Percentiles rank a stretch among this genome's conserved stretches.
Evolutionary conservation across 2,113 vertebrate species (phyloP).

Genomic region (Prunella fulvescens): DNA sequence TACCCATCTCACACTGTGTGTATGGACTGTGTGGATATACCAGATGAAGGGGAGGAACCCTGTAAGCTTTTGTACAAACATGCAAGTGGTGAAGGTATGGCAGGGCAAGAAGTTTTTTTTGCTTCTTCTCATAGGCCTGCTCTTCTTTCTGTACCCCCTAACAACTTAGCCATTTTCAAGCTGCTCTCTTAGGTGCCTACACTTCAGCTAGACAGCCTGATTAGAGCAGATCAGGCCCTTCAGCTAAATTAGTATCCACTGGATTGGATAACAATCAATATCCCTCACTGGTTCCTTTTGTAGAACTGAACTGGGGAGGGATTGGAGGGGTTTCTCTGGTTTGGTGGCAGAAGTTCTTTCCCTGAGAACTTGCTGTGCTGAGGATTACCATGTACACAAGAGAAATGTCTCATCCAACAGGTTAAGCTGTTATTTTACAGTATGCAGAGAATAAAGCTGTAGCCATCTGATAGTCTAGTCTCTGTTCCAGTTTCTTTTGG

Average conservation of each 20-base stretch:
- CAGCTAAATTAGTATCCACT: not conserved
- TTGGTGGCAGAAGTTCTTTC: not conserved
- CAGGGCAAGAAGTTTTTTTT: not conserved
- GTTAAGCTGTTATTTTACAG: not conserved
- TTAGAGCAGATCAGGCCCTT: not conserved
- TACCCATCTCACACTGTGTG: not conserved
- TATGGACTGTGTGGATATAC: not conserved
- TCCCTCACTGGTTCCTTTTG: not conserved
- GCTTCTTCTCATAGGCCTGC: not conserved
- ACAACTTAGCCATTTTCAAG: not conserved
- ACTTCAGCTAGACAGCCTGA: not conserved
- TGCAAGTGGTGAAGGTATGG: not conserved
- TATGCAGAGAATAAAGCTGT: conserved; percentile 39
- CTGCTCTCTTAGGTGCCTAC: not conserved
- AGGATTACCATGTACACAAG: not conserved
- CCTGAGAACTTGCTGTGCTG: not conserved
- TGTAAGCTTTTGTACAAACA: not conserved
- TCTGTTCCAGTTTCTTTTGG: not conserved
- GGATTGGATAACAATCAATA: not conserved
- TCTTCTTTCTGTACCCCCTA: not conserved
- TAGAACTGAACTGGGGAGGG: not conserved
- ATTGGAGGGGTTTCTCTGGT: not conserved
- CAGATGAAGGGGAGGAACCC: not conserved
- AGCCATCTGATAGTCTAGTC: not conserved
- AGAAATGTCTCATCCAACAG: not conserved